Base-by-base conservation (phyloP, 2,888 invertebrate genomes). In the Caenorhabditis japonica region DNA sequence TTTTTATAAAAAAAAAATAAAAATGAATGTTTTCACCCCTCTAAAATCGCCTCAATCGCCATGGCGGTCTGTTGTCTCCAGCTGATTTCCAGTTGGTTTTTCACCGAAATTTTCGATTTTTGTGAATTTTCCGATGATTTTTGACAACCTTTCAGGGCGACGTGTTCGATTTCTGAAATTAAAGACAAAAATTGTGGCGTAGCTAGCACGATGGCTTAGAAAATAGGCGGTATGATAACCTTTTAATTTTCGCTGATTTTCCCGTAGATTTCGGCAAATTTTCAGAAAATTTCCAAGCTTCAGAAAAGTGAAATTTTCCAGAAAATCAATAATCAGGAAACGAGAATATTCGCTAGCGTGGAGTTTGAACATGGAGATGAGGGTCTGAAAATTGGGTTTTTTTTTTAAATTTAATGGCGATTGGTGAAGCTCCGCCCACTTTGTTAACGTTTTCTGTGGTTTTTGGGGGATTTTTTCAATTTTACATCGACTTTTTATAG, bases 331-430 rank as follows among this genome's bases (percentile, higher is more conserved):
- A 12, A 70, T 25, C 2, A 70, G 17, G 7, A 49, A 44, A 4
- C 70, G 70, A 21, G 17, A 61, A 55, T 60, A 70, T 49, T 70
- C 70, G 12, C 70, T 70, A 8, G 49, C 33, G 30, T 70, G 70
- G 3, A 70, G 36, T 25, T 60, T 53, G 41, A 61, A 61, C 5
- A 70, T 17, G 1, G 60, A n/a, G 4, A 61, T 55, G 4, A 70
- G 27, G 0, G 55, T 36, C 61, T 61, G 41, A 13, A 60, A 59
- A 38, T 21, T n/a, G n/a, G n/a, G n/a, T n/a, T n/a, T n/a, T n/a
- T n/a, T n/a, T n/a, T n/a, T n/a, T n/a, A n/a, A n/a, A n/a, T n/a
- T n/a, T n/a, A n/a, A n/a, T n/a, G n/a, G n/a, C n/a, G n/a, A n/a
- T n/a, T n/a, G n/a, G n/a, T n/a, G n/a, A n/a, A n/a, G n/a, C n/a